Evolutionary conservation across 2,888 invertebrate species (phyloP).

Genomic region (Elegia similella): DNA sequence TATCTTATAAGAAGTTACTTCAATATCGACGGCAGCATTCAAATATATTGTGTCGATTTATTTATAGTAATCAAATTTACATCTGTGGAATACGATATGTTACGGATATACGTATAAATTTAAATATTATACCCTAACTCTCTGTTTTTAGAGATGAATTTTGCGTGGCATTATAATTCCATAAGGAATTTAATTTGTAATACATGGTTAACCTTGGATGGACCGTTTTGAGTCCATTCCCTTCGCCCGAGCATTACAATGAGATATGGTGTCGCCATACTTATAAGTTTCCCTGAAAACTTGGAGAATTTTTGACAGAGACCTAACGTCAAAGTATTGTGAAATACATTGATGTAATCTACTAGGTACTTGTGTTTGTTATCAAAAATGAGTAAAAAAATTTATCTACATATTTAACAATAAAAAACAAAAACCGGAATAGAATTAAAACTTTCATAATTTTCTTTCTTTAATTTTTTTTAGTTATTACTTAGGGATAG

Average conservation of each 20-base stretch:
- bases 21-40: not conserved
- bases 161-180: not conserved
- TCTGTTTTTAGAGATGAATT: not conserved
- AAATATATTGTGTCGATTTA: not conserved
- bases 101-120: not conserved
- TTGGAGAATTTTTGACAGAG: conserved; percentile 2
- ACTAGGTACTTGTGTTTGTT: too few species aligned
- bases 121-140: not conserved
- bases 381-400: too few species aligned
- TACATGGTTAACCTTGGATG: conserved; percentile 42
- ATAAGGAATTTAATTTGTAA: conserved; percentile 36
- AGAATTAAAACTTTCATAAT: too few species aligned
- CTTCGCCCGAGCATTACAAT: conserved; percentile 42
- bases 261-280: conserved; percentile 37
- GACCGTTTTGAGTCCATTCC: conserved; percentile 41
- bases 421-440: too few species aligned
- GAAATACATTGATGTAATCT: too few species aligned
- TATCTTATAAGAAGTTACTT: not conserved
- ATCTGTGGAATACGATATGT: not conserved
- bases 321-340: too few species aligned
- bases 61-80: not conserved
- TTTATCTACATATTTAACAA: too few species aligned
- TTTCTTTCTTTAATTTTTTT: too few species aligned
- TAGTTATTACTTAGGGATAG: too few species aligned
- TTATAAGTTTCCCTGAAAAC: not conserved